Evolutionary conservation across 2,888 invertebrate genomes (phyloP).

Genomic region (Rutpela maculata): DNA sequence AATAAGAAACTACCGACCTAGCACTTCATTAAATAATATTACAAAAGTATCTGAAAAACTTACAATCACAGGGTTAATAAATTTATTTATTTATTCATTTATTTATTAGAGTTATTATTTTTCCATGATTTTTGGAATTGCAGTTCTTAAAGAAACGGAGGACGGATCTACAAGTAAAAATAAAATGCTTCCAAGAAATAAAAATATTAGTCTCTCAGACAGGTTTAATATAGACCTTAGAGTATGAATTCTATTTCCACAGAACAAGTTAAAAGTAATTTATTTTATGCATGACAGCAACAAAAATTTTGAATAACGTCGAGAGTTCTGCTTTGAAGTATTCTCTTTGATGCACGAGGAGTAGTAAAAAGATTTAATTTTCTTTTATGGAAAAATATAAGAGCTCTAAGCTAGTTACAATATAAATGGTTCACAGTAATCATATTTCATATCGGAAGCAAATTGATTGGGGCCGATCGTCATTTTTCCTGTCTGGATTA

Average conservation of each 20-base stretch:
- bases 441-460: constrained; percentile 44
- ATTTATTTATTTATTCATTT: too few species aligned
- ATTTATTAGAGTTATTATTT: too few species aligned
- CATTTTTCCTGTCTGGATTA: constrained; percentile 27
- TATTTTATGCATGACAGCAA: constrained; percentile 57
- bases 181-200: not conserved
- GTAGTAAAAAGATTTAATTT: constrained; percentile 56
- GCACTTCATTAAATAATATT: too few species aligned
- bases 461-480: constrained; percentile 38
- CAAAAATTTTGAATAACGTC: constrained; percentile 56
- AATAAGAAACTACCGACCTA: too few species aligned
- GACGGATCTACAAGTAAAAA: not conserved
- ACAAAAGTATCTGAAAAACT: too few species aligned
- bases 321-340: constrained; percentile 55
- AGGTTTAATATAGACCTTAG: constrained; percentile 31
- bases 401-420: constrained; percentile 55
- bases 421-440: constrained; percentile 51
- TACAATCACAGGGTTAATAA: too few species aligned
- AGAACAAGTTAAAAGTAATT: constrained; percentile 55
- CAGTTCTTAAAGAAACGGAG: not conserved
- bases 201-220: constrained; percentile 8
- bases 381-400: constrained; percentile 54
- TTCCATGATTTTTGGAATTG: too few species aligned
- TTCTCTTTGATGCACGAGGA: constrained; percentile 53
- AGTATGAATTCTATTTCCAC: constrained; percentile 34